phyloP scores from a whole-genome alignment of 2,113 vertebrate species.

The Ahaetulla prasina region DNA sequence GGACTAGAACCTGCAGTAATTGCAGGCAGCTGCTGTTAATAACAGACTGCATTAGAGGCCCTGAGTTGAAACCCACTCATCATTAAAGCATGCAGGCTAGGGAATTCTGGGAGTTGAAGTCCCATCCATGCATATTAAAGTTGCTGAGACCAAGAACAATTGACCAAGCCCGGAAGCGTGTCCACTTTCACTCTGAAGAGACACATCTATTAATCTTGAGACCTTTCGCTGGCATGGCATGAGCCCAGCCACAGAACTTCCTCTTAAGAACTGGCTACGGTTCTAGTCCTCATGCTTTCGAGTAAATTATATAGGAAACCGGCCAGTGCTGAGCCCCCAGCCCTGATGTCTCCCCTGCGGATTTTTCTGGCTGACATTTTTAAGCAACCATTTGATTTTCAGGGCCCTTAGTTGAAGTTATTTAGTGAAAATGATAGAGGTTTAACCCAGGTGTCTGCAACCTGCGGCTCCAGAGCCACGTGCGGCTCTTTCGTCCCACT shows the following conservation, averaged over 20 bases:
- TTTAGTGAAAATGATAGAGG: not conserved
- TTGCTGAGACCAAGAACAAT: not conserved
- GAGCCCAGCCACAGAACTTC: not conserved
- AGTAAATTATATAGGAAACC: not conserved
- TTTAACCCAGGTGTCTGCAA: no score
- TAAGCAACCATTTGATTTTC: not conserved
- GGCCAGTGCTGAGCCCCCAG: not conserved
- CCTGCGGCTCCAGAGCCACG: no score
- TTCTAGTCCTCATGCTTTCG: not conserved
- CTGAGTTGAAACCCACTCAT: not conserved
- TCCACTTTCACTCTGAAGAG: not conserved
- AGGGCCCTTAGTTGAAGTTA: not conserved
- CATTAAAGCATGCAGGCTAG: not conserved
- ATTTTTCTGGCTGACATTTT: not conserved
- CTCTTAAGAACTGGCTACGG: not conserved
- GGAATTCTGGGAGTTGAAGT: not conserved
- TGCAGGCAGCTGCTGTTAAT: no score
- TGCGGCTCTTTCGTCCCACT: no score
- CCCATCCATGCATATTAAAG: not conserved
- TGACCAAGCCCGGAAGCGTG: not conserved
- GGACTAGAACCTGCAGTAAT: no score
- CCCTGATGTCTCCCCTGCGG: not conserved
- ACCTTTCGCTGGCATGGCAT: not conserved
- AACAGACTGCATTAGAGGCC: no score
- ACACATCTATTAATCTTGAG: not conserved